Evolutionary conservation across 2,113 vertebrate species (phyloP), one percentile per base, ranked within the genome.

Genomic region (Microcebus murinus): DNA sequence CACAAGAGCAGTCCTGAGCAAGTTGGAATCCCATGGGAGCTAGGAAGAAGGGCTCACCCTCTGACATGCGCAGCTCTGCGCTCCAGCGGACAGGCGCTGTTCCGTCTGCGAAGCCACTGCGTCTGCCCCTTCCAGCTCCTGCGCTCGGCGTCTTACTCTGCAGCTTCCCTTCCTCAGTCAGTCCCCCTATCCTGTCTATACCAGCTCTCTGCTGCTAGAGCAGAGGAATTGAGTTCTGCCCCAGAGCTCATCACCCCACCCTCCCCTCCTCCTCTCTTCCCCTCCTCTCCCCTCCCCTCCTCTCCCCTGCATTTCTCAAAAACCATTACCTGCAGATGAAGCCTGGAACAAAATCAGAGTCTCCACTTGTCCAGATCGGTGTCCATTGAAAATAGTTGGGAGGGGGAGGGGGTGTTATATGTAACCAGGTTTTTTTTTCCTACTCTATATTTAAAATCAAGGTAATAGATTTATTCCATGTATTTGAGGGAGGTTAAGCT

Each of bases 61-160:
- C 8, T 13, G 21, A 3, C 4, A 17, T 17, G 1, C 31, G 6
- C 11, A 0, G 36, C 31, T 13, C 13, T 57, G 48, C 23, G 0
- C 39, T 25, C 76, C 57, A 2, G 12, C 77, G 65, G 21, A 63
- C 57, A 25, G 25, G 29, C 3, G 2, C 39, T 9, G 42, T 39
- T 45, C 27, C n/a, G 1, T 27, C 42, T 0, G 20, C 52, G 0
- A 13, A 17, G 63, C 77, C 34, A 3, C n/a, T 20, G 0, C 7
- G 42, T 42, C 45, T 59, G 50, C 25, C 23, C 25, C 4, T 4
- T 15, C 52, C 39, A 10, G 45, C 20, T 27, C n/a, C 55, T 17
- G 52, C 18, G 50, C 42, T 71, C 81, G 71, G 73, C 73, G 1
- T 65, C 52, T 29, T 23, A 18, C 21, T 15, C 39, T 10, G 5